phyloP scores from a whole-genome alignment of 1,140 invertebrate genomes.

The Leptonema lineaticorne region DNA sequence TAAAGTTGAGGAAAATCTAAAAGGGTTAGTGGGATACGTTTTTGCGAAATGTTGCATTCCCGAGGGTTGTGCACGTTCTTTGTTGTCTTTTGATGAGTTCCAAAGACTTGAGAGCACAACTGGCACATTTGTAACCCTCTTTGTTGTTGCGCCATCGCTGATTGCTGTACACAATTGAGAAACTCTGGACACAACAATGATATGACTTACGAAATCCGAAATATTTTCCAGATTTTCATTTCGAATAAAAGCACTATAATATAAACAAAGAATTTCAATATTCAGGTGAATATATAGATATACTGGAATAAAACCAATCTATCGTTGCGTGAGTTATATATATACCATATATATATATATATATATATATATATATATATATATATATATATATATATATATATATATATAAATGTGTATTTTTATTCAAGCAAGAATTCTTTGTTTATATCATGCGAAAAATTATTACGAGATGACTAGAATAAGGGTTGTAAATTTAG shows the following conservation, averaged over 20 bases:
- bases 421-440: neutral
- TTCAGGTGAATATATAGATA: neutral
- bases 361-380: neutral
- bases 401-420: neutral
- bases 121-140: neutral
- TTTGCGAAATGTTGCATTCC: too few species aligned
- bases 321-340: too few species aligned
- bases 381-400: neutral
- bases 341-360: neutral
- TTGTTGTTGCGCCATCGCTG: neutral
- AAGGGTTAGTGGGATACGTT: too few species aligned
- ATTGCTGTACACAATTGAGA: neutral
- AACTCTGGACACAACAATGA: neutral
- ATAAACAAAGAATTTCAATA: too few species aligned
- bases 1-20: too few species aligned
- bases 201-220: neutral
- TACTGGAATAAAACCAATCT: neutral
- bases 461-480: neutral
- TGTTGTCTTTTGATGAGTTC: neutral
- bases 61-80: neutral
- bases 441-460: neutral
- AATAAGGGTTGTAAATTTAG: neutral
- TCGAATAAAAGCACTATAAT: too few species aligned
- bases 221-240: too few species aligned
- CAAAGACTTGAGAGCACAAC: neutral